Percentiles rank a stretch among this genome's conserved stretches.
These are phyloP conservation scores for Eleginops maclovinus DNA, from an alignment of 2,113 vertebrate species.

Conservation along the genomic window DNA sequence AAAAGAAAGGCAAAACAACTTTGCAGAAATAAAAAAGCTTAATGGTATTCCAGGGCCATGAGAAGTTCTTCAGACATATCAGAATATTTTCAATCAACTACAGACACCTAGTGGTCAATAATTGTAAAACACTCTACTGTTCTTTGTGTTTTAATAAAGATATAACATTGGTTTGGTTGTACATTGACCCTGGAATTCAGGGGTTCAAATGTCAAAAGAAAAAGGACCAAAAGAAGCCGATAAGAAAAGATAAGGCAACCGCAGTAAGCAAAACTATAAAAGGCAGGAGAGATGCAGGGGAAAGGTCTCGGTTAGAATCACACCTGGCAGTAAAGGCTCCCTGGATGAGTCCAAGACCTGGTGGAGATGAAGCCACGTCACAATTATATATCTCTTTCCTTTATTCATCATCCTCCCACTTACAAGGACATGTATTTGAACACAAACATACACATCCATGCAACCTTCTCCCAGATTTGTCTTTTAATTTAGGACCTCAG, in stretches of 20 bases:
- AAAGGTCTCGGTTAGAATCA: constrained; percentile 61
- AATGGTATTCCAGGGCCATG: constrained; percentile 63
- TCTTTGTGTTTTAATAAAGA: background rate
- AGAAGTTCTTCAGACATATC: background rate
- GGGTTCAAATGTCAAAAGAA: constrained; percentile 43
- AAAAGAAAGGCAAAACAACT: constrained; percentile 34
- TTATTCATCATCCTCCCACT: background rate
- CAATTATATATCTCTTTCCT: constrained; percentile 29
- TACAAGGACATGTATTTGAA: background rate
- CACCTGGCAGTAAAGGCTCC: constrained; percentile 90
- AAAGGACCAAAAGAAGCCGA: constrained; percentile 17
- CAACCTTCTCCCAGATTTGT: background rate
- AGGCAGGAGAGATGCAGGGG: constrained; percentile 33
- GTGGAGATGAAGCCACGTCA: constrained; percentile 81
- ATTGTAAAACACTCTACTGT: constrained; percentile 8
- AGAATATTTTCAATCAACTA: constrained; percentile 32
- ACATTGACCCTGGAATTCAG: constrained; percentile 62
- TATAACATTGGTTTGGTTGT: background rate
- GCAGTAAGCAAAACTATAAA: constrained; percentile 34
- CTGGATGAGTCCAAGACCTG: constrained; percentile 89
- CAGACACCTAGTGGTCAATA: constrained; percentile 68
- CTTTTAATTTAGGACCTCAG: background rate
- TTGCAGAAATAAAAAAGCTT: constrained; percentile 44
- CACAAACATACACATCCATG: background rate
- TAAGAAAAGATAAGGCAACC: constrained; percentile 30